Evolutionary conservation across 2,113 vertebrate species (phyloP).

Genomic region (Pteronura brasiliensis): DNA sequence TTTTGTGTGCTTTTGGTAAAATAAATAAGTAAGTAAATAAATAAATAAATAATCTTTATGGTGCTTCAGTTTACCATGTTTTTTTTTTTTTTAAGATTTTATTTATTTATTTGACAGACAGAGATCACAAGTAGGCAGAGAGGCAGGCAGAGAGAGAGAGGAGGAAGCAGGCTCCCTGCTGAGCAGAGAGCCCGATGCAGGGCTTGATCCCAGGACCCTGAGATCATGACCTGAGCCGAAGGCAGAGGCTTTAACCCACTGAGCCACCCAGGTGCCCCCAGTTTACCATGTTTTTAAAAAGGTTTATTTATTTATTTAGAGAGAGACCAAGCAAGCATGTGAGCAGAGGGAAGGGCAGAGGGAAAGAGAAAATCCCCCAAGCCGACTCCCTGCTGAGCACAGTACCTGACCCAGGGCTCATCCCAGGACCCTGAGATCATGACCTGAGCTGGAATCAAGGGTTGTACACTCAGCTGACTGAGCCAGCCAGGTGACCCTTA

Average conservation of each 20-base stretch:
- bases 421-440: background rate
- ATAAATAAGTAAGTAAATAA: background rate
- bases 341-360: background rate
- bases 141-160: no score
- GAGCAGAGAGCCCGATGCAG: no score
- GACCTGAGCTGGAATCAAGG: background rate
- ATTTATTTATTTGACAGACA: background rate
- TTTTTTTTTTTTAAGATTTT: background rate
- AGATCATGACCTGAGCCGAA: no score
- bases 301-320: background rate
- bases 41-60: background rate
- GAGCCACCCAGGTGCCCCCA: no score
- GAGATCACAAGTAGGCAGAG: no score
- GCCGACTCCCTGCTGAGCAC: background rate
- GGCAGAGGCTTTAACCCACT: no score
- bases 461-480: background rate
- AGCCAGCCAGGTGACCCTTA: background rate
- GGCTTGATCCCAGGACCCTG: no score
- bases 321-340: background rate
- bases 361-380: background rate
- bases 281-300: background rate
- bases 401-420: background rate
- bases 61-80: background rate
- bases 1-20: background rate
- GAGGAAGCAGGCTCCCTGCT: no score